These are phyloP conservation scores for Catotricha subobsoleta DNA, from an alignment of 2,888 invertebrate genomes.

Conservation along the genomic window DNA sequence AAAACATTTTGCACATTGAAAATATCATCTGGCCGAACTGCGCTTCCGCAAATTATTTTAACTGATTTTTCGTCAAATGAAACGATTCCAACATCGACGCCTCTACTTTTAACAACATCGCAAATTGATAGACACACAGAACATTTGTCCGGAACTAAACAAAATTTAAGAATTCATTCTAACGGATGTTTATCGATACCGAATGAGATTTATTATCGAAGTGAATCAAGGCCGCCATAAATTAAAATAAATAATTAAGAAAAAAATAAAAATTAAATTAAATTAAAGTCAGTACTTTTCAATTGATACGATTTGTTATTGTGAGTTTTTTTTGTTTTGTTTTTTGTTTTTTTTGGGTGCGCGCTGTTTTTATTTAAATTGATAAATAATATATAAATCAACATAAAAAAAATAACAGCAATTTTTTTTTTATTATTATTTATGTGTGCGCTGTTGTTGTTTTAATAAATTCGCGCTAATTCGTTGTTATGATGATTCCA, in stretches of 20 bases:
- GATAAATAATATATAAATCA: constrained; percentile 1
- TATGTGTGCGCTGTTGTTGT: neutral
- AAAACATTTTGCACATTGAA: constrained; percentile 3
- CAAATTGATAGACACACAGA: neutral
- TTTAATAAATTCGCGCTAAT: neutral
- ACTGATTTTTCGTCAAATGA: constrained; percentile 19
- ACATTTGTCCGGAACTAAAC: neutral
- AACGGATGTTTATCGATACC: constrained; percentile 6
- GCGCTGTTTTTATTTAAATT: neutral
- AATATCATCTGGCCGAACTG: neutral
- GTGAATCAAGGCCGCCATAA: constrained; percentile 8
- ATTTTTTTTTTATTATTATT: too few species aligned
- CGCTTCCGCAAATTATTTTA: constrained; percentile 23
- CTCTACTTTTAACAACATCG: neutral
- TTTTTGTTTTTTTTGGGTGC: too few species aligned
- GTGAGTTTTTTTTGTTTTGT: too few species aligned
- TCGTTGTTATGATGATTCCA: too few species aligned
- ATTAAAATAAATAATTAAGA: too few species aligned
- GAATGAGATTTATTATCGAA: constrained; percentile 5
- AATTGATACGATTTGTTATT: too few species aligned
- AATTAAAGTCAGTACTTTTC: too few species aligned
- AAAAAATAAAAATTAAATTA: too few species aligned
- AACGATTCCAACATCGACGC: neutral
- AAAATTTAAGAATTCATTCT: neutral
- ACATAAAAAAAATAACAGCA: too few species aligned